A percentile compares a stretch with the other conserved stretches of the same genome.
Evolutionary conservation across 1,140 invertebrate species (phyloP).

Genomic region (Drosophila aff.): DNA sequence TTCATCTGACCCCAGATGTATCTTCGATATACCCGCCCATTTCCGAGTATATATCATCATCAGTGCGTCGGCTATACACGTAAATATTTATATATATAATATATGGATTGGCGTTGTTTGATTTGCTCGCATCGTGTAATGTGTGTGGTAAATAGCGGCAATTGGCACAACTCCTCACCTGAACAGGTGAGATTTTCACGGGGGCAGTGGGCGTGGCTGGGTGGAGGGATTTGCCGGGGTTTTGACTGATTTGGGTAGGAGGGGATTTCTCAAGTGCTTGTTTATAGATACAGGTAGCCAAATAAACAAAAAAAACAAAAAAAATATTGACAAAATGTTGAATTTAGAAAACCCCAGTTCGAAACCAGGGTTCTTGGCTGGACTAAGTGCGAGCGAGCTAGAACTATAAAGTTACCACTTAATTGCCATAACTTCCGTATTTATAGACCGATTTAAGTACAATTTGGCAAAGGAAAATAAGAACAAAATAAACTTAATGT

Average conservation of each 20-base stretch:
- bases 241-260: conserved; percentile 52
- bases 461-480: background rate
- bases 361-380: background rate
- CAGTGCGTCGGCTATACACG: conserved; percentile 40
- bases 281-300: background rate
- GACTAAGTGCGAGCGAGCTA: background rate
- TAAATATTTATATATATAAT: background rate
- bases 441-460: background rate
- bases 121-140: conserved; percentile 70
- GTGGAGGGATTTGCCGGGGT: conserved; percentile 7
- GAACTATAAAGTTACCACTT: background rate
- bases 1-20: background rate
- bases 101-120: conserved; percentile 70
- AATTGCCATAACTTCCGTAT: background rate
- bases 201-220: background rate
- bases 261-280: background rate
- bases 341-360: no score
- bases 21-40: conserved; percentile 11
- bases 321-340: no score
- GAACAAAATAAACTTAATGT: background rate
- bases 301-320: background rate
- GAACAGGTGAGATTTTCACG: conserved; percentile 7
- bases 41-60: conserved; percentile 47
- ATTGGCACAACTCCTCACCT: conserved; percentile 47
- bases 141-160: conserved; percentile 71